Base-by-base conservation (phyloP, 2,888 invertebrate species). In the Panopea generosa region DNA sequence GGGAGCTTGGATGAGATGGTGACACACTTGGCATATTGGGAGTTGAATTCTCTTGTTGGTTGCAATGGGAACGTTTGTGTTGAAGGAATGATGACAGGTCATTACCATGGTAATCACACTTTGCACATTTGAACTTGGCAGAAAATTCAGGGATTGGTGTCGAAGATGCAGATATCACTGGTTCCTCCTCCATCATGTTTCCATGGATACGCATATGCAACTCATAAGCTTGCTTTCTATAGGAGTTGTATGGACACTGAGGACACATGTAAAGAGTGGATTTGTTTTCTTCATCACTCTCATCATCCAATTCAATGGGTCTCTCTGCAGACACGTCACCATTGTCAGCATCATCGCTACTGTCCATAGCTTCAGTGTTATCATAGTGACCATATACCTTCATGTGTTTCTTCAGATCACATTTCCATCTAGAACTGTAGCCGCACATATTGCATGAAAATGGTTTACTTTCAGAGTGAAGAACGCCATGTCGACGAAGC, bases 341-440 rank as follows among this genome's bases (percentile, higher is more conserved):
- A 22, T 29, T 18, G 3, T 78, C 69, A 20, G 53, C 55, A 57
- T 73, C 65, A 40, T 74, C 60, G 33, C 69, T 66, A 65, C 70
- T 66, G 24, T 56, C 63, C 20, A 59, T 55, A 27, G 33, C 40
- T 38, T 33, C 62, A 2, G 49, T 22, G 38, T 45, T 59, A 43
- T 65, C 74, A 60, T 75, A 84, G 66, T 92, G 92, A 57, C 87
- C 86, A 76, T 91, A 91, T 11, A 89, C 89, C 57, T 84, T 84
- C 71, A 90, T 86, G 74, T 92, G 92, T 65, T 91, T 91, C 82
- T 91, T 92, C 45, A 92, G 76, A 74, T 92, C 92, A 77, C 91
- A 91, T 65, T 91, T 91, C 91, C 91, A 92, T 61, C 90, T 86
- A 18, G 91, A 89, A 52, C 90, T 87, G 77, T 92, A 91, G 9